A percentile compares a stretch with the other conserved stretches of the same genome.
Evolutionary conservation across 2,797 vertebrate species (phyloP).

Genomic region (Phoeniculus purpureus): DNA sequence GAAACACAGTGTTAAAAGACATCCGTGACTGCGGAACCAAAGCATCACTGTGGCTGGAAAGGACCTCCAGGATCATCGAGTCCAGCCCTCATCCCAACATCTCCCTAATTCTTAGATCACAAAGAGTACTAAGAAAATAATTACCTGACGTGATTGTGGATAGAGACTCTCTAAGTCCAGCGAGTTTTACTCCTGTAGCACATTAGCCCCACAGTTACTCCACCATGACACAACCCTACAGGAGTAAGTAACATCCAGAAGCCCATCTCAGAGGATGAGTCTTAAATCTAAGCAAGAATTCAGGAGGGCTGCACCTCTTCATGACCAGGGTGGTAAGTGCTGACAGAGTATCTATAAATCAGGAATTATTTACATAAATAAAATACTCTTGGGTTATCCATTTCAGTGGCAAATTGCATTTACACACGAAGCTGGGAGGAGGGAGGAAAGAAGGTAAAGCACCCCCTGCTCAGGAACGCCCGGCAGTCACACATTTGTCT

Average conservation of each 20-base stretch:
- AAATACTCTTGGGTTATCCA: slow-evolving; percentile 47
- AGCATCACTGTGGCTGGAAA: too few species aligned
- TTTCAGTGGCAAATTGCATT: slow-evolving; percentile 58
- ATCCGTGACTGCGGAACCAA: slow-evolving; percentile 17
- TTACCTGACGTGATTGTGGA: slow-evolving; percentile 53
- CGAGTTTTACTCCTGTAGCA: slow-evolving; percentile 28
- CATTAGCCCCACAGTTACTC: slow-evolving; percentile 45
- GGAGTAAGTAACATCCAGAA: slow-evolving; percentile 53
- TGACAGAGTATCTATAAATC: slow-evolving; percentile 41
- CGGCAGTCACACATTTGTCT: slow-evolving; percentile 33
- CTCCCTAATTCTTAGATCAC: background rate
- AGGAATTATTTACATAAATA: slow-evolving; percentile 75
- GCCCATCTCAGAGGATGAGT: slow-evolving; percentile 24
- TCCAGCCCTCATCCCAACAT: too few species aligned
- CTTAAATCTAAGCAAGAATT: slow-evolving; percentile 60
- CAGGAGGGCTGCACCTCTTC: slow-evolving; percentile 47
- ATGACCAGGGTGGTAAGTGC: background rate
- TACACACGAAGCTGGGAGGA: slow-evolving; percentile 22
- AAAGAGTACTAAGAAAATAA: slow-evolving; percentile 72
- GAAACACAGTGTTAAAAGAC: slow-evolving; percentile 72
- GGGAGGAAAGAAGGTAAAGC: slow-evolving; percentile 25
- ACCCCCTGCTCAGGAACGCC: background rate
- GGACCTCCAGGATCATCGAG: too few species aligned
- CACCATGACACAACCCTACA: slow-evolving; percentile 48
- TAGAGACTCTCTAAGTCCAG: slow-evolving; percentile 39